phyloP scores from a whole-genome alignment of 1,140 invertebrate genomes.

The Elymnias hypermnestra region DNA sequence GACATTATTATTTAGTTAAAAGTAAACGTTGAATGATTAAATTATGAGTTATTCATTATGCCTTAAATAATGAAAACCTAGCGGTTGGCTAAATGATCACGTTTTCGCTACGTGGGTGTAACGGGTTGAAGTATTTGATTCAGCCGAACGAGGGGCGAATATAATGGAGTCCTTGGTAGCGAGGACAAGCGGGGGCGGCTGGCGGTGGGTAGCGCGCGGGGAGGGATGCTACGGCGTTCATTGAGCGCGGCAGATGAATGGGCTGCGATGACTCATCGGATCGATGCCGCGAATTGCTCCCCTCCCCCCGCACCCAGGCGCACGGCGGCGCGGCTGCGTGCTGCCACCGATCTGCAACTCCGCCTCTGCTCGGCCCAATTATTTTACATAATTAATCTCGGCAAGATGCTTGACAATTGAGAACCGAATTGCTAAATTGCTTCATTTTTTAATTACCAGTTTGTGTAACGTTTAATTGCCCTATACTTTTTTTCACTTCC shows the following conservation, averaged over 20 bases:
- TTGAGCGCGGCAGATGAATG: slow-evolving; percentile 71
- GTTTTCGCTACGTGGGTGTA: slow-evolving; percentile 39
- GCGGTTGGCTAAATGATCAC: slow-evolving; percentile 19
- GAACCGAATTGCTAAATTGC: too few relatives aligned
- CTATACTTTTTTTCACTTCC: too few relatives aligned
- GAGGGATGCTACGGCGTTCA: slow-evolving; percentile 47
- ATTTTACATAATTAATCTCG: too few relatives aligned
- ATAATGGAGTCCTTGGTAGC: slow-evolving; percentile 60
- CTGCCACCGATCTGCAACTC: slow-evolving; percentile 24
- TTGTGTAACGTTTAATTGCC: too few relatives aligned
- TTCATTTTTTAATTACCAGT: too few relatives aligned
- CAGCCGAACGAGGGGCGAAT: slow-evolving; percentile 41
- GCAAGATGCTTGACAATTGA: too few relatives aligned
- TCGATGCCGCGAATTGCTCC: slow-evolving; percentile 41
- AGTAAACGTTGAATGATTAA: not conserved
- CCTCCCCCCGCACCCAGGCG: slow-evolving; percentile 10
- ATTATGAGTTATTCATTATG: not conserved
- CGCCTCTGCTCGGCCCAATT: slow-evolving; percentile 8
- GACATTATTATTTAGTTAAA: too few relatives aligned
- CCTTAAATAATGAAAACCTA: slow-evolving; percentile 3
- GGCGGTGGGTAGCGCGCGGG: slow-evolving; percentile 18
- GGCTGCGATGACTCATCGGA: slow-evolving; percentile 61
- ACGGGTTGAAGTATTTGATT: slow-evolving; percentile 44
- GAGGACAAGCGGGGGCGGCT: slow-evolving; percentile 36
- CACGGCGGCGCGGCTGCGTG: slow-evolving; percentile 33